Conservation (phyloP, 2,797 vertebrate species). For the Xerus rutilus region DNA sequence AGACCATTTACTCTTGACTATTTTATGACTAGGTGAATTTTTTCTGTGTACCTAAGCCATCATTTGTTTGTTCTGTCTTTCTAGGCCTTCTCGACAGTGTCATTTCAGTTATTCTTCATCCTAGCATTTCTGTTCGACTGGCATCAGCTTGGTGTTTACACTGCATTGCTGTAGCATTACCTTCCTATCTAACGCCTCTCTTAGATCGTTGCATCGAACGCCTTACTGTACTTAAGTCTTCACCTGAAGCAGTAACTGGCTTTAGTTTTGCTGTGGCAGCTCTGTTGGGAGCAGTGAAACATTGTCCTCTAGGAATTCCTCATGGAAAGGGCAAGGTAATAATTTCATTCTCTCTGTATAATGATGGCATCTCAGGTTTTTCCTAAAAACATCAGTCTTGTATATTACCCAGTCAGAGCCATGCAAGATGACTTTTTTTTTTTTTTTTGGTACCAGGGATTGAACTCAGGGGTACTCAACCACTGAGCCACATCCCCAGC, state of each 20-base stretch:
- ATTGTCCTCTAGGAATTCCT: slow-evolving; percentile 95
- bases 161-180: slow-evolving; percentile 92
- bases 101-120: slow-evolving; percentile 92
- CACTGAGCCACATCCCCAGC: too few relatives aligned
- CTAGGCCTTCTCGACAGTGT: slow-evolving; percentile 93
- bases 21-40: neutral
- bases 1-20: neutral
- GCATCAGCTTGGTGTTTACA: slow-evolving; percentile 95
- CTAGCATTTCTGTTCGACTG: slow-evolving; percentile 90
- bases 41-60: neutral
- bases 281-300: slow-evolving; percentile 93
- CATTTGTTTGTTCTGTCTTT: slow-evolving; percentile 79
- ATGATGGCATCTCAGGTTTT: neutral
- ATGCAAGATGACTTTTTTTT: neutral
- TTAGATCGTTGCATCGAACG: slow-evolving; percentile 93
- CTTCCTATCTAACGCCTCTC: slow-evolving; percentile 90
- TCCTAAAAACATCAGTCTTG: neutral
- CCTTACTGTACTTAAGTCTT: slow-evolving; percentile 91
- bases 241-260: slow-evolving; percentile 94
- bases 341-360: slow-evolving; percentile 22
- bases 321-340: slow-evolving; percentile 94
- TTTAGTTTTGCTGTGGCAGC: slow-evolving; percentile 94
- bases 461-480: too few relatives aligned
- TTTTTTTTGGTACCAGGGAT: too few relatives aligned
- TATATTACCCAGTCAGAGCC: neutral